phyloP scores from a whole-genome alignment of 2,113 vertebrate species.

The Strix uralensis region DNA sequence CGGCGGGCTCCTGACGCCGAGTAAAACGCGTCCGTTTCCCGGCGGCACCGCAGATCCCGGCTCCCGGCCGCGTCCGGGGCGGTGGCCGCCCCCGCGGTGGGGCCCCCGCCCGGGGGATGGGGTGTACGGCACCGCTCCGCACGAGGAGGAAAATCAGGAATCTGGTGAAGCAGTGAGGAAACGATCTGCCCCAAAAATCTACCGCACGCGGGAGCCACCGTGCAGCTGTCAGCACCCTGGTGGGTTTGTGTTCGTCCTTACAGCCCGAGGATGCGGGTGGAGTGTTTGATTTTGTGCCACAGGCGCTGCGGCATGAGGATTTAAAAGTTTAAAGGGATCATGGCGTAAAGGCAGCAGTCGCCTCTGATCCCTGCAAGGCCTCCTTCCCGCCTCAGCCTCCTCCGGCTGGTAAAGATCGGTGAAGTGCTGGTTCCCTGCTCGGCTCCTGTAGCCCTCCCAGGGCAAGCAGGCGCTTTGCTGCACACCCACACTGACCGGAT shows the following conservation, averaged over 20 bases:
- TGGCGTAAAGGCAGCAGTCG: neutral
- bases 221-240: neutral
- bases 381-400: neutral
- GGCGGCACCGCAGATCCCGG: too few relatives aligned
- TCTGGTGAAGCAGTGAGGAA: neutral
- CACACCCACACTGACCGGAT: rapidly evolving
- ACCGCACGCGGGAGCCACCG: rapidly evolving
- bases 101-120: too few relatives aligned
- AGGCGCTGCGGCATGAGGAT: neutral
- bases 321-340: neutral
- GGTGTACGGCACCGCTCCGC: too few relatives aligned
- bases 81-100: too few relatives aligned
- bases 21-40: too few relatives aligned
- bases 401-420: rapidly evolving
- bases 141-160: neutral
- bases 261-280: rapidly evolving
- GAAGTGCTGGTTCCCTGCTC: neutral
- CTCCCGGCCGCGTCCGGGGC: too few relatives aligned
- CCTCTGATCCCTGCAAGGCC: too few relatives aligned
- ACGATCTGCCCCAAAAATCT: neutral
- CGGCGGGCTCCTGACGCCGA: too few relatives aligned
- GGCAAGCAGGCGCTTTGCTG: neutral
- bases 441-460: neutral
- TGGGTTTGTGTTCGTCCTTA: rapidly evolving
- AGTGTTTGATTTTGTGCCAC: neutral